Conservation (phyloP, 1,140 invertebrate species). For the Drosophila nannoptera region DNA sequence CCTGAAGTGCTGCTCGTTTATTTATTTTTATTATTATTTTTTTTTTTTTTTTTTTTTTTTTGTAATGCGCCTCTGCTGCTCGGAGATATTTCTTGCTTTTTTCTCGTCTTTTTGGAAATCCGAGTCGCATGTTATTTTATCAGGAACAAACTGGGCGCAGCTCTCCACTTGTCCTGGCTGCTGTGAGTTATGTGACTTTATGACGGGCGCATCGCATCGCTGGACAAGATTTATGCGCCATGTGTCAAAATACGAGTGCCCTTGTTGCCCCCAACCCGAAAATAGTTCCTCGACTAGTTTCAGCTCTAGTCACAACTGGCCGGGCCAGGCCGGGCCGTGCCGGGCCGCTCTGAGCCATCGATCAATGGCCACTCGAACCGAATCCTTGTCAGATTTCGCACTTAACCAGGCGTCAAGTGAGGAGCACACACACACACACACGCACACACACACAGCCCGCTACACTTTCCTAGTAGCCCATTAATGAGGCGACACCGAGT, state of each 20-base stretch:
- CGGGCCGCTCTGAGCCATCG: slow-evolving; percentile 16
- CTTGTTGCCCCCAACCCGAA: slow-evolving; percentile 33
- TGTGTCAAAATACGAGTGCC: slow-evolving; percentile 71
- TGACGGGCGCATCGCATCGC: slow-evolving; percentile 48
- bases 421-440: background rate
- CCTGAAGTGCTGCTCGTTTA: slow-evolving; percentile 49
- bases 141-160: slow-evolving; percentile 51
- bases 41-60: no score
- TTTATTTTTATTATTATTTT: slow-evolving; percentile 61
- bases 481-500: slow-evolving; percentile 64
- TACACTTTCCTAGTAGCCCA: slow-evolving; percentile 52
- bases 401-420: slow-evolving; percentile 70
- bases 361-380: slow-evolving; percentile 12
- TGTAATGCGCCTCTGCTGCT: slow-evolving; percentile 15
- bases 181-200: slow-evolving; percentile 66
- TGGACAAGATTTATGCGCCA: slow-evolving; percentile 67
- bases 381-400: slow-evolving; percentile 62
- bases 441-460: background rate
- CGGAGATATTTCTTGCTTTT: background rate
- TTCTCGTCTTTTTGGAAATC: slow-evolving; percentile 47
- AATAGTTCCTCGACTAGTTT: background rate
- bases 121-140: slow-evolving; percentile 75
- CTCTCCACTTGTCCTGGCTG: slow-evolving; percentile 41
- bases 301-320: background rate
- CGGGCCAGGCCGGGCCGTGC: no score